Conservation (phyloP, 2,797 vertebrate genomes). For the Brachyalestes nurse region DNA sequence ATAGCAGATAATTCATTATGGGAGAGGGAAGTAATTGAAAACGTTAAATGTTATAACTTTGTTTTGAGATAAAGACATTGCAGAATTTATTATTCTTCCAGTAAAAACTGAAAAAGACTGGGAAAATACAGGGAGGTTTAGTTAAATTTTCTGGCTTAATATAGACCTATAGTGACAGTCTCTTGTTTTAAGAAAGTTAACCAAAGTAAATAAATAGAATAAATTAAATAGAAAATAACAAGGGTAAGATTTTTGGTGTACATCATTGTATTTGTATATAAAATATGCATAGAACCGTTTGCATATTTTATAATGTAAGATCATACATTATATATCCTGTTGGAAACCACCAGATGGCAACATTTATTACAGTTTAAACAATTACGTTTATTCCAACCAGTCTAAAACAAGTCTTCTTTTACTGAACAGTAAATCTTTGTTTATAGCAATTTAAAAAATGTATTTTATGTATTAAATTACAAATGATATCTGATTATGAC, state of each 20-base stretch:
- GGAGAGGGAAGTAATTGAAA: too few species aligned
- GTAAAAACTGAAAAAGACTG: too few species aligned
- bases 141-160: too few species aligned
- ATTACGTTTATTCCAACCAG: not conserved
- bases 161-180: too few species aligned
- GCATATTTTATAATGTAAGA: not conserved
- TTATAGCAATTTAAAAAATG: not conserved
- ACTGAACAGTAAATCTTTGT: not conserved
- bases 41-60: too few species aligned
- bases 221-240: not conserved
- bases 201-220: not conserved
- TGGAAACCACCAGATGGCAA: constrained; percentile 76
- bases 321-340: constrained; percentile 14
- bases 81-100: too few species aligned
- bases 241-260: not conserved
- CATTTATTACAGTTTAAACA: constrained; percentile 56
- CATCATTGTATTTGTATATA: not conserved
- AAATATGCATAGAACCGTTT: not conserved
- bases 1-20: too few species aligned
- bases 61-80: too few species aligned
- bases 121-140: too few species aligned
- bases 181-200: not conserved
- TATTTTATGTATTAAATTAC: constrained; percentile 14
- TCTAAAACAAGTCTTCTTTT: not conserved
- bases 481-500: not conserved